Evolutionary conservation across 2,888 invertebrate genomes (phyloP), one percentile per base, ranked within the genome.

Genomic region (Brenthis ino): DNA sequence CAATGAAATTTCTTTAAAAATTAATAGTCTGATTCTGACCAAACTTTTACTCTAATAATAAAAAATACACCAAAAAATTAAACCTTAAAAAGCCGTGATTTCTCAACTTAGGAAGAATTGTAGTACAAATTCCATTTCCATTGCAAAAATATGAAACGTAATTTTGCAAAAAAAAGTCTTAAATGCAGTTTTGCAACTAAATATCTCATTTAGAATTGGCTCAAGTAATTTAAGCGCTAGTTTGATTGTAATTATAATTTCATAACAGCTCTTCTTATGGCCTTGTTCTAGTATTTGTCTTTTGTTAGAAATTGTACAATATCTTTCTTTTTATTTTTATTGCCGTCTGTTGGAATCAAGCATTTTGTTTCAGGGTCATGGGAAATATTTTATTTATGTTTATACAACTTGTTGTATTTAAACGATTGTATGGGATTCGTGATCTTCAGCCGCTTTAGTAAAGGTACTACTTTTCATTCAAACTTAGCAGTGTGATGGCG

Each of bases 221-320:
- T 64, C 54, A 14, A 47, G 37, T 55, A 54, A 64, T 53, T 57
- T 53, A 14, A 63, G 20, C 43, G 14, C 20, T 37, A 16, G 13
- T 66, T 54, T 60, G 68, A 68, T 65, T n/a, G 63, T 64, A 69
- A 69, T 71, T 69, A 71, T 53, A 70, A 65, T 72, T 67, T 63
- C 72, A 51, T 70, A 76, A 80, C 78, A 81, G 82, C 82, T 80
- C 84, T 82, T 80, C 69, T 56, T 14, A 55, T 43, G 72, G 48
- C 72, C 72, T 72, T 61, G 72, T 68, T 68, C 72, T 48, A 68
- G 68, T 64, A 70, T 70, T 68, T 60, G 57, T 60, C 60, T 50
- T 65, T 56, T 65, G 67, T 67, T 47, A 20, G 16, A 43, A 48
- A 47, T 71, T 71, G 71, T 71, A 71, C 64, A 66, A 66, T 58